Base-by-base conservation (phyloP, 2,888 invertebrate species). In the Thymelicus sylvestris region DNA sequence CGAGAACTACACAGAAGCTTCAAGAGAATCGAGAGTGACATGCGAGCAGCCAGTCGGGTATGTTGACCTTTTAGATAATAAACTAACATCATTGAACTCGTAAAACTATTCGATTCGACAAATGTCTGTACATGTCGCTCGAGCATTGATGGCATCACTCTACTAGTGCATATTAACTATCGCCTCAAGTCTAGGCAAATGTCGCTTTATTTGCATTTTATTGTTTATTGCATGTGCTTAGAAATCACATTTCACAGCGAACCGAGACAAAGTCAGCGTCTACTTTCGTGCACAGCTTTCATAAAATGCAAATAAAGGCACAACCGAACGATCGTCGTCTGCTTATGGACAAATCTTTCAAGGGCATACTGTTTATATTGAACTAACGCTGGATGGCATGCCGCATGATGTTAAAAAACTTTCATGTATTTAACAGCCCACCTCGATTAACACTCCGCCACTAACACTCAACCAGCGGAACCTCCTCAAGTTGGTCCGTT, bases 1-100 rank as follows among this genome's bases (percentile, higher is more conserved):
- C 95, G 96, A 63, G 96, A 96, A 83, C 91, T 97, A 50, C 97
- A 97, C 82, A 94, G 96, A 81, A 97, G 97, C 86, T 95, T 97
- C 83, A 96, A 96, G 83, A 94, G 95, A 79, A 95, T 96, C 87
- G 96, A 95, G 76, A 93, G 85, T 76, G 93, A 93, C 68, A 93
- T 93, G 93, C 86, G 94, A 77, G 89, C 94, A 68, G 93, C 93
- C 57, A 91, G 94, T 81, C 87, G 93, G 85, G 94, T 94, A 82
- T 86, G 92, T 82, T 74, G 24, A 60, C 57, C 15, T 55, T 10
- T 50, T 38, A 31, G 41, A 64, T 70, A 71, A 74, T 67, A 72
- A 66, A 71, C 77, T 78, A 76, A 75, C 74, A 75, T 73, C 72
- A 75, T 72, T 52, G 41, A 50, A 60, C 52, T 59, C 31, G 10